Conservation (phyloP, 2,888 invertebrate species). For the Auanema sp. region DNA sequence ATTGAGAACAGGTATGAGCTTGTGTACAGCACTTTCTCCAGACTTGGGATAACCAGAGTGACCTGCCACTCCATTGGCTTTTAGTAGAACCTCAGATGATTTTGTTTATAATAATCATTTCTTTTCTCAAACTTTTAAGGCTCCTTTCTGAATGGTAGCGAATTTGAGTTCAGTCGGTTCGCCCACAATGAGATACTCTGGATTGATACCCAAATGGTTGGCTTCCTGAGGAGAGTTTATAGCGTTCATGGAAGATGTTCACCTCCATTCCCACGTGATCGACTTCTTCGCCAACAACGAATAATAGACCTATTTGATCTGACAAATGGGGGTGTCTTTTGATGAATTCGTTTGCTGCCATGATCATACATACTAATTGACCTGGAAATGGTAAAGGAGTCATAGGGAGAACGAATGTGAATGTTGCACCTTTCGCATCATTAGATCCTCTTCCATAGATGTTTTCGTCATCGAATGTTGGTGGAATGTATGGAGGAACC, state of each 20-base stretch:
- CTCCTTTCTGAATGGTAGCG: slow-evolving; percentile 59
- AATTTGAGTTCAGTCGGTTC: slow-evolving; percentile 61
- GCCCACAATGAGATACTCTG: slow-evolving; percentile 58
- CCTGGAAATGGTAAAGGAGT: slow-evolving; percentile 30
- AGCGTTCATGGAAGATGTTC: not conserved
- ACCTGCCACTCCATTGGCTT: slow-evolving; percentile 43
- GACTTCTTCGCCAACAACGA: slow-evolving; percentile 60
- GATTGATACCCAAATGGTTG: slow-evolving; percentile 45
- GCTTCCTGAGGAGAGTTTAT: slow-evolving; percentile 39
- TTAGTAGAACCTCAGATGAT: slow-evolving; percentile 29
- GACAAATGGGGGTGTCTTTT: slow-evolving; percentile 38
- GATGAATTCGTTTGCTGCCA: slow-evolving; percentile 46
- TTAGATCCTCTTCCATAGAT: slow-evolving; percentile 59
- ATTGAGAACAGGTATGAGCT: slow-evolving; percentile 49
- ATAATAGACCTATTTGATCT: slow-evolving; percentile 50
- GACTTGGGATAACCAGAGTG: slow-evolving; percentile 57
- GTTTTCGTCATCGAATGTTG: slow-evolving; percentile 40
- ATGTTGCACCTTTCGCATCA: slow-evolving; percentile 60
- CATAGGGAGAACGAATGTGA: not conserved
- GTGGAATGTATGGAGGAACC: slow-evolving; percentile 60
- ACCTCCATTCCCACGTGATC: slow-evolving; percentile 61
- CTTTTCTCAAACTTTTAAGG: slow-evolving; percentile 42
- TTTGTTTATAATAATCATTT: not conserved
- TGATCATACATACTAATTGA: slow-evolving; percentile 57
- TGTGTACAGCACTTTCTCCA: slow-evolving; percentile 57